Conservation (phyloP, 1,140 invertebrate genomes). For the Gryllus bimaculatus region DNA sequence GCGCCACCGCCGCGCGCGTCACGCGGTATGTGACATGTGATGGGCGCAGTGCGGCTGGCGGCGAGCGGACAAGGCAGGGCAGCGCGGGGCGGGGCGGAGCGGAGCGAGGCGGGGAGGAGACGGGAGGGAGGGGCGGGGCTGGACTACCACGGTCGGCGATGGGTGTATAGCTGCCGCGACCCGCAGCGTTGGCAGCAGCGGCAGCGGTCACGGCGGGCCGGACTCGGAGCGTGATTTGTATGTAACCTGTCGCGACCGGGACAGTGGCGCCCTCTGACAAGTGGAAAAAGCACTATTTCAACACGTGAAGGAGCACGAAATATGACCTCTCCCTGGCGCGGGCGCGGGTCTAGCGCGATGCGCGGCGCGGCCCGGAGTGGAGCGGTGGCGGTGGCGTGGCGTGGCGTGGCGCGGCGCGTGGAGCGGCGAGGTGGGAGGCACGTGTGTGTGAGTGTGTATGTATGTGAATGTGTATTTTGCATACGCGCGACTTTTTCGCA, state of each 20-base stretch:
- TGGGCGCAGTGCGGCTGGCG: neutral
- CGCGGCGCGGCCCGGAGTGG: too few relatives aligned
- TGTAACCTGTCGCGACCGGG: constrained; percentile 2
- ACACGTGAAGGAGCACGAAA: neutral
- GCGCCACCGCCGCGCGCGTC: neutral
- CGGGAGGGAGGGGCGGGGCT: too few relatives aligned
- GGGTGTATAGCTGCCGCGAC: neutral
- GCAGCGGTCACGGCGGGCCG: neutral
- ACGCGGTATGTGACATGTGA: neutral
- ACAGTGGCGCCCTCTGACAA: neutral
- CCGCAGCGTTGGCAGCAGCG: neutral
- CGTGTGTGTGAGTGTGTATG: too few relatives aligned
- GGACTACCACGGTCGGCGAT: too few relatives aligned
- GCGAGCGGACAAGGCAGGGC: neutral
- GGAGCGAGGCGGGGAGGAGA: too few relatives aligned
- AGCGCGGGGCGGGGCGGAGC: too few relatives aligned
- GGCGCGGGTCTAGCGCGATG: neutral
- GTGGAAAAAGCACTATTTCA: neutral
- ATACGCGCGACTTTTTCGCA: neutral
- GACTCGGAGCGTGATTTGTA: neutral
- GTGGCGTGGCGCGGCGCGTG: too few relatives aligned
- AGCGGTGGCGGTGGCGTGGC: too few relatives aligned
- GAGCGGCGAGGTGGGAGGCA: too few relatives aligned
- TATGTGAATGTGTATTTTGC: neutral
- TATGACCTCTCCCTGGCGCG: neutral